phyloP scores from a whole-genome alignment of 2,888 invertebrate species.

The Tetragonula carbonaria region DNA sequence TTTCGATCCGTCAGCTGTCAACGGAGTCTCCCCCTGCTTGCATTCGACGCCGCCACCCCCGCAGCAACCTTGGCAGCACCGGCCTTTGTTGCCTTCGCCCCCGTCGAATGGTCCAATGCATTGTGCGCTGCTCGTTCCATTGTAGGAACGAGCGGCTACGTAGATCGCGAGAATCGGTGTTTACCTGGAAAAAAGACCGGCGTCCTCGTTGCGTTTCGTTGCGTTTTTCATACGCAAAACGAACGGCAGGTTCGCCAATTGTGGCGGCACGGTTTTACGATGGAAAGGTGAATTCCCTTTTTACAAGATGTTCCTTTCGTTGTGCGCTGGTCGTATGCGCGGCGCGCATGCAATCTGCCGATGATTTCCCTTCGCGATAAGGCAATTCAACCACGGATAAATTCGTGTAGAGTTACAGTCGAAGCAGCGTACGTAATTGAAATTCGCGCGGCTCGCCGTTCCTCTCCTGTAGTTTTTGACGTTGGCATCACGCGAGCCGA shows the following conservation, averaged over 20 bases:
- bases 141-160: slow-evolving; percentile 51
- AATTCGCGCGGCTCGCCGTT: slow-evolving; percentile 1
- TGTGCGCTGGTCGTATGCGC: slow-evolving; percentile 10
- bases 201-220: slow-evolving; percentile 8
- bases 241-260: slow-evolving; percentile 24
- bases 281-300: slow-evolving; percentile 47
- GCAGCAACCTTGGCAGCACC: slow-evolving; percentile 55
- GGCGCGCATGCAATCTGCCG: slow-evolving; percentile 8
- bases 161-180: slow-evolving; percentile 56
- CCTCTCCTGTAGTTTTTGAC: background rate
- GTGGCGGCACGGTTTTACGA: slow-evolving; percentile 34
- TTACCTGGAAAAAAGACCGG: slow-evolving; percentile 64
- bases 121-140: slow-evolving; percentile 65
- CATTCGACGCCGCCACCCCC: slow-evolving; percentile 68
- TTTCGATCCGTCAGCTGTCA: slow-evolving; percentile 73
- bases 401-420: slow-evolving; percentile 39
- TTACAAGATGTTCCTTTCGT: slow-evolving; percentile 39
- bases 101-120: slow-evolving; percentile 27
- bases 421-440: background rate
- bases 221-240: slow-evolving; percentile 42
- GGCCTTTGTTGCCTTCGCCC: slow-evolving; percentile 48
- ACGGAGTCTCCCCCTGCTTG: slow-evolving; percentile 60
- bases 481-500: background rate
- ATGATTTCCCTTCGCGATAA: slow-evolving; percentile 41
- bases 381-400: slow-evolving; percentile 31